A percentile compares a stretch with the other conserved stretches of the same genome.
Conservation (phyloP, 2,113 vertebrate species). For the Trichomycterus rosablanca region DNA sequence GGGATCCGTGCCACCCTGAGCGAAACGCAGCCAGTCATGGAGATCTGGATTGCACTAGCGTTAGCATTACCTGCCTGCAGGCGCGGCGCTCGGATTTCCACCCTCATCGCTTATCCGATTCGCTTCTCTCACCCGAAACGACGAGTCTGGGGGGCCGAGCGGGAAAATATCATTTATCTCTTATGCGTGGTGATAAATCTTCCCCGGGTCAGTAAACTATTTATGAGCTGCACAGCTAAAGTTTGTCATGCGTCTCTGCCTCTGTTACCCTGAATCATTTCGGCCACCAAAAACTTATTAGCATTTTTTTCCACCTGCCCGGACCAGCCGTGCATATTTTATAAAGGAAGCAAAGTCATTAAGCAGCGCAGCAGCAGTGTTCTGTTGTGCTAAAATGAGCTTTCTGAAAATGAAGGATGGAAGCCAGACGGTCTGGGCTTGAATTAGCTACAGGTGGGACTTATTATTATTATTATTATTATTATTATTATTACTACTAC, state of each 20-base stretch:
- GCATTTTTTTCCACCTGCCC: conserved; percentile 55
- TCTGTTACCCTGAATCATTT: conserved; percentile 71
- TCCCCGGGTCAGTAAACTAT: conserved; percentile 75
- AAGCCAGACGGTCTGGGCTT: not conserved
- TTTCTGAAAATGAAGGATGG: conserved; percentile 15
- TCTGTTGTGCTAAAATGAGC: conserved; percentile 52
- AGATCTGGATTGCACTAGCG: conserved; percentile 44
- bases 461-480: not conserved
- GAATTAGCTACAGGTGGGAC: conserved; percentile 6
- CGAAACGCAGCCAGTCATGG: conserved; percentile 37
- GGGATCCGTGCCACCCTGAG: conserved; percentile 35
- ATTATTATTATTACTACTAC: not conserved
- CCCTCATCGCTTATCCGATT: conserved; percentile 56
- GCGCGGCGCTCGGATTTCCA: conserved; percentile 47
- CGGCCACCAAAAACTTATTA: conserved; percentile 59
- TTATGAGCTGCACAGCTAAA: conserved; percentile 73
- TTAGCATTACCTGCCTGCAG: conserved; percentile 50
- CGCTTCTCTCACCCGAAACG: conserved; percentile 47
- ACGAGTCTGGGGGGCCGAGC: conserved; percentile 39
- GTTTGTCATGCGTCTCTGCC: conserved; percentile 69
- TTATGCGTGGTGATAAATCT: conserved; percentile 74
- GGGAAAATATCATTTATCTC: conserved; percentile 68
- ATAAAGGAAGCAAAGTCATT: conserved; percentile 63
- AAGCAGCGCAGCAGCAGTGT: conserved; percentile 58
- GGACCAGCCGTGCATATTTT: conserved; percentile 70